phyloP scores from a whole-genome alignment of 2,888 invertebrate genomes.

The Tenthredo scrophulariae region DNA sequence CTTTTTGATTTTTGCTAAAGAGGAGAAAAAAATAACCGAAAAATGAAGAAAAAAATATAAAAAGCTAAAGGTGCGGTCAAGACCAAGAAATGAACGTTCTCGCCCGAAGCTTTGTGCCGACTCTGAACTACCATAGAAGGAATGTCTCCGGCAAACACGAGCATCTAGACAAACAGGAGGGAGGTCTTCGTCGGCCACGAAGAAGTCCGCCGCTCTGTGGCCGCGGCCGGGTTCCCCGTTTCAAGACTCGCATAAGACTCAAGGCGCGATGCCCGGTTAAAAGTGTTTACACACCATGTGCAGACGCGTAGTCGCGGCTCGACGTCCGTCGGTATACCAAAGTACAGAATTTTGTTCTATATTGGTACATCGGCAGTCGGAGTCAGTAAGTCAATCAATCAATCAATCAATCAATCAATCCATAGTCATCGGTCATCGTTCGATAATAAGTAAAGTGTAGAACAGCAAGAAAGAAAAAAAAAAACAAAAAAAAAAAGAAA shows the following conservation, averaged over 20 bases:
- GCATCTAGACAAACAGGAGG: conserved; percentile 50
- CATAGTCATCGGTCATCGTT: neutral
- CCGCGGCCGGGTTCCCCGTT: conserved; percentile 53
- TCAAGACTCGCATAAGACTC: conserved; percentile 18
- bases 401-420: too few species aligned
- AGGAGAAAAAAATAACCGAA: neutral
- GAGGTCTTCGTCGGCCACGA: conserved; percentile 40
- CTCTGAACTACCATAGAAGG: conserved; percentile 32
- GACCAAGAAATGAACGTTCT: neutral
- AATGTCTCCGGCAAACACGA: conserved; percentile 53
- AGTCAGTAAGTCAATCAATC: neutral
- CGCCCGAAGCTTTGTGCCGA: neutral
- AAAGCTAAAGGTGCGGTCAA: conserved; percentile 13
- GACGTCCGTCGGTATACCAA: neutral
- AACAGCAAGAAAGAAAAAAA: neutral
- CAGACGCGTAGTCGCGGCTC: conserved; percentile 57
- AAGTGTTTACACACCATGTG: conserved; percentile 52
- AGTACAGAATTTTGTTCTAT: neutral
- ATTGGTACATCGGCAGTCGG: neutral
- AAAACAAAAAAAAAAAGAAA: too few species aligned
- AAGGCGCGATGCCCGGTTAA: conserved; percentile 56
- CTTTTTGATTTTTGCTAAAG: neutral
- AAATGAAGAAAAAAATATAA: too few species aligned
- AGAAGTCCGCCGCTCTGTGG: conserved; percentile 42
- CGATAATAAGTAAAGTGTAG: neutral